These are phyloP conservation scores for Unio pictorum DNA, from an alignment of 2,888 invertebrate species.

Conservation along the genomic window DNA sequence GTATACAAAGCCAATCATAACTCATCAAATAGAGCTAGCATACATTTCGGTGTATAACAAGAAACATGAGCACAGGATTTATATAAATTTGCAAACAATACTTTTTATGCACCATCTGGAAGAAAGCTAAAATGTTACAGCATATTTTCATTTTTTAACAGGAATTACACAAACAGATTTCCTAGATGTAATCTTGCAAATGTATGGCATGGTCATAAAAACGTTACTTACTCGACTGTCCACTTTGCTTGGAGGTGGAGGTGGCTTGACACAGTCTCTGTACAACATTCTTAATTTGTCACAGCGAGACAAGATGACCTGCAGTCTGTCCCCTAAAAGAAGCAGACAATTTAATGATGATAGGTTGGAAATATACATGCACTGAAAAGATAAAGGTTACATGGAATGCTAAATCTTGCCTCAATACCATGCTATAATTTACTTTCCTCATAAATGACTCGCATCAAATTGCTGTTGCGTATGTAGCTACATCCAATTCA, in stretches of 20 bases:
- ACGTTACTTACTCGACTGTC: constrained; percentile 54
- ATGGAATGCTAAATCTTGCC: no score
- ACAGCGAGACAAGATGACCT: constrained; percentile 65
- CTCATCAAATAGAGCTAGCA: no score
- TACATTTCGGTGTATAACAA: no score
- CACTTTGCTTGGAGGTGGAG: constrained; percentile 66
- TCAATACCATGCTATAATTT: no score
- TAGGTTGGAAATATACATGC: no score
- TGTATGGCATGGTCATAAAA: not conserved
- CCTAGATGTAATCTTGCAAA: not conserved
- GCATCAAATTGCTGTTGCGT: no score
- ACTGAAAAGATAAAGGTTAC: no score
- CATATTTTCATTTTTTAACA: not conserved
- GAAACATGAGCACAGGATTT: no score
- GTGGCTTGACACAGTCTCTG: constrained; percentile 72
- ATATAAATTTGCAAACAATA: no score
- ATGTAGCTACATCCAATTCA: no score
- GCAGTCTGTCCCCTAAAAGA: constrained; percentile 53
- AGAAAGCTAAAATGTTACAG: not conserved
- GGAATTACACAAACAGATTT: not conserved
- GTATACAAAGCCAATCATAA: no score
- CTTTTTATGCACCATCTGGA: not conserved
- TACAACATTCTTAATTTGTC: constrained; percentile 68
- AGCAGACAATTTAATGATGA: not conserved
- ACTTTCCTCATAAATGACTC: no score